These are phyloP conservation scores for Craniophora ligustri DNA, from an alignment of 2,888 invertebrate genomes.

Conservation along the genomic window DNA sequence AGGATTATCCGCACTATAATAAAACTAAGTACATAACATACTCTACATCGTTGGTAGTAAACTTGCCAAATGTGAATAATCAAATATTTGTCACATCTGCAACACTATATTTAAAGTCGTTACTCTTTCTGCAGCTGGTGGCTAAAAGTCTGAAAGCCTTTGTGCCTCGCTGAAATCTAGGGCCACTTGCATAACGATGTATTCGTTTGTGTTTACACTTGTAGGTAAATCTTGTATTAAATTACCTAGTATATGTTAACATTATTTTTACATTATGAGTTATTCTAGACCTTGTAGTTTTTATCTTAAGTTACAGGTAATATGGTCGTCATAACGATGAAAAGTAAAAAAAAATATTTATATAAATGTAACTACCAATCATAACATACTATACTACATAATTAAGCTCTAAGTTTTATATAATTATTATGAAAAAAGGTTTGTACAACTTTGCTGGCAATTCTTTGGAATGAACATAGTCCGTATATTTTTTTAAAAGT, in stretches of 20 bases:
- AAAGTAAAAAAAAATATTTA: no score
- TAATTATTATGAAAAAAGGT: no score
- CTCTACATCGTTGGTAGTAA: no score
- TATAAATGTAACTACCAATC: not conserved
- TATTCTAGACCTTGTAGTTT: not conserved
- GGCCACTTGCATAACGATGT: conserved; percentile 61
- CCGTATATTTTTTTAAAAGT: no score
- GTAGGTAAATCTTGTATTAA: conserved; percentile 18
- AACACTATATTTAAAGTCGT: conserved; percentile 47
- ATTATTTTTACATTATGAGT: conserved; percentile 5
- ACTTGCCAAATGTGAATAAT: not conserved
- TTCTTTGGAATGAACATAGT: no score
- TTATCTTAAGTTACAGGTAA: not conserved
- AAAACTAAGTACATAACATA: no score
- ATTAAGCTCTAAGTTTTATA: no score
- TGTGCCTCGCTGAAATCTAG: conserved; percentile 69
- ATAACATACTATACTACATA: no score
- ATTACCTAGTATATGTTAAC: conserved; percentile 6
- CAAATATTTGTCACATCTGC: conserved; percentile 42
- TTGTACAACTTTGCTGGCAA: no score
- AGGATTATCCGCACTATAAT: no score
- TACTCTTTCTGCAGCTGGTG: conserved; percentile 64
- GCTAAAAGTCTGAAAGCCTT: conserved; percentile 79
- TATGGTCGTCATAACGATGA: not conserved
- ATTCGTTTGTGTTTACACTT: conserved; percentile 53